Conservation (phyloP, 2,888 invertebrate genomes). For the Drosophila nigritarsus region DNA sequence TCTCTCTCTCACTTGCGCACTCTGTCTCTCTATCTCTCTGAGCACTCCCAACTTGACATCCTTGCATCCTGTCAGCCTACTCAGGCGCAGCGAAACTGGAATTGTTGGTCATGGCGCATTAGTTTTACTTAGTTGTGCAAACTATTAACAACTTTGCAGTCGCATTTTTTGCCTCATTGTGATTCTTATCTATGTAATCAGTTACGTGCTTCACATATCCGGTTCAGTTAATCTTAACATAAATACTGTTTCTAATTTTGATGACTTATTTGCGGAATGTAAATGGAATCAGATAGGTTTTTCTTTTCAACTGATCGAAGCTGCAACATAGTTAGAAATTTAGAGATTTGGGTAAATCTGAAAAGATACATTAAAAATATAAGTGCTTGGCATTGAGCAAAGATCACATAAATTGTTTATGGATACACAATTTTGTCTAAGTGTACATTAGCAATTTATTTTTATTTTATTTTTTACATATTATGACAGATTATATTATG, state of each 20-base stretch:
- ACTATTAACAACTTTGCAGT: constrained; percentile 48
- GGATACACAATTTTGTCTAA: no score
- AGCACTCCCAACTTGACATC: constrained; percentile 12
- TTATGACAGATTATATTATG: no score
- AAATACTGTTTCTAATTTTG: constrained; percentile 41
- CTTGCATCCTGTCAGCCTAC: constrained; percentile 34
- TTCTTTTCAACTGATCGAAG: no score
- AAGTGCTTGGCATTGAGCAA: no score
- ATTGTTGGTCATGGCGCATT: constrained; percentile 70
- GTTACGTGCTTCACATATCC: constrained; percentile 32
- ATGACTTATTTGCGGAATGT: constrained; percentile 10
- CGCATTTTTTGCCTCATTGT: constrained; percentile 26
- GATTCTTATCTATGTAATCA: constrained; percentile 47
- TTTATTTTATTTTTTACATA: no score
- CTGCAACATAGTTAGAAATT: neutral
- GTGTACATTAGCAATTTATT: no score
- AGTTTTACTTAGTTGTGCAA: constrained; percentile 25
- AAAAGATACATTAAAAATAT: no score
- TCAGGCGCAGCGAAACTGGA: constrained; percentile 61
- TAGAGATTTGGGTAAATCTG: neutral
- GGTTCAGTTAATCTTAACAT: constrained; percentile 24
- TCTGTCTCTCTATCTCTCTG: constrained; percentile 3
- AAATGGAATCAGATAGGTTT: no score
- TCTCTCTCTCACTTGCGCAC: constrained; percentile 17
- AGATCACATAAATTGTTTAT: no score